Evolutionary conservation across 2,888 invertebrate species (phyloP).

Genomic region (Pollenia labialis): DNA sequence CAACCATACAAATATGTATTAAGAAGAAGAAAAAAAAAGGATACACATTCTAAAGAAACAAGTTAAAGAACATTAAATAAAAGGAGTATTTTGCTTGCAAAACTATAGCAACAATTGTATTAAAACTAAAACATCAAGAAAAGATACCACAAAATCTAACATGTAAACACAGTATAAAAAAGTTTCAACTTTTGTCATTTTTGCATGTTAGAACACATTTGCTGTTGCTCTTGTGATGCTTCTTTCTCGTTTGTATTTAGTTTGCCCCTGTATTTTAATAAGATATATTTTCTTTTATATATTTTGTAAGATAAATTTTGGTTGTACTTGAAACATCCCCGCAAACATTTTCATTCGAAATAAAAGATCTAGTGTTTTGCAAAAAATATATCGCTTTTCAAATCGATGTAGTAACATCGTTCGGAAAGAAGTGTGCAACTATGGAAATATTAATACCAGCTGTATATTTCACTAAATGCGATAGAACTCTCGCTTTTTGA

Average conservation of each 20-base stretch:
- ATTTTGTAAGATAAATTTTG: not conserved
- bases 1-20: not conserved
- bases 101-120: conserved; percentile 13
- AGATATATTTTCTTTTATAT: not conserved
- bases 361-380: too few species aligned
- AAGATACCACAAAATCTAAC: conserved; percentile 72
- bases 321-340: conserved; percentile 1
- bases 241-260: not conserved
- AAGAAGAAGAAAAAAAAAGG: not conserved
- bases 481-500: too few species aligned
- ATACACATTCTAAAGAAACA: conserved; percentile 18
- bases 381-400: too few species aligned
- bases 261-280: not conserved
- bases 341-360: not conserved
- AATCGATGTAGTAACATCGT: too few species aligned
- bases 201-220: conserved; percentile 59
- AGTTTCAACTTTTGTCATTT: conserved; percentile 76
- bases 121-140: conserved; percentile 69
- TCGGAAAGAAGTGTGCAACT: too few species aligned
- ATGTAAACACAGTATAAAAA: conserved; percentile 81
- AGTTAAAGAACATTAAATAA: not conserved
- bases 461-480: too few species aligned
- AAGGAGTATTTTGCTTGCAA: conserved; percentile 12
- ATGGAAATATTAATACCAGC: too few species aligned
- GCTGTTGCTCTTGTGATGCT: conserved; percentile 72